Conservation (phyloP, 2,888 invertebrate genomes). For the Parnassius glacialis region DNA sequence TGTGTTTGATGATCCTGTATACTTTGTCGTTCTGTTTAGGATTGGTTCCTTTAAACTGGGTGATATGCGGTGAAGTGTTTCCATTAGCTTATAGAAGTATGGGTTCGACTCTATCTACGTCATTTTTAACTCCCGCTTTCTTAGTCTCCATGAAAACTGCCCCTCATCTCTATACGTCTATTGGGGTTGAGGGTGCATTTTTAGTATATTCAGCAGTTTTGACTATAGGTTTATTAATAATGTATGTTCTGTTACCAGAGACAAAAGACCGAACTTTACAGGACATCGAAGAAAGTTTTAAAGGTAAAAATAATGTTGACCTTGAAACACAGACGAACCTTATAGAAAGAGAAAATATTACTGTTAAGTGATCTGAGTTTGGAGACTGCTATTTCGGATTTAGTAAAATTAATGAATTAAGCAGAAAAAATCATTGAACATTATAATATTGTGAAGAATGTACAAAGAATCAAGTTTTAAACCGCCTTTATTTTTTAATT, state of each 20-base stretch:
- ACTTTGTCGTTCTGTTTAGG: conserved; percentile 70
- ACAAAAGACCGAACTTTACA: conserved; percentile 72
- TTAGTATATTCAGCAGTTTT: conserved; percentile 65
- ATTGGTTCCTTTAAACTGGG: conserved; percentile 71
- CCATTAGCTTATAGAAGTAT: conserved; percentile 72
- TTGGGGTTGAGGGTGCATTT: conserved; percentile 72
- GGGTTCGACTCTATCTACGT: conserved; percentile 69
- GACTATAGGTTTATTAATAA: conserved; percentile 56
- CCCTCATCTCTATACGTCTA: conserved; percentile 66
- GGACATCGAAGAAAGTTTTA: conserved; percentile 73
- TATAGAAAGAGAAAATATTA: conserved; percentile 46
- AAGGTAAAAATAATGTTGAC: conserved; percentile 54
- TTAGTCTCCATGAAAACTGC: conserved; percentile 76
- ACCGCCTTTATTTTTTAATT: too few relatives aligned
- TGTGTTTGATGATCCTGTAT: conserved; percentile 65
- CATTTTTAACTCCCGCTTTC: conserved; percentile 69
- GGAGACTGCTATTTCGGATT: not conserved
- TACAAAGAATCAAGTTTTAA: conserved; percentile 14
- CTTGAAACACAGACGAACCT: conserved; percentile 63
- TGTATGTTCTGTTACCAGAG: conserved; percentile 66
- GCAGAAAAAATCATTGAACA: not conserved
- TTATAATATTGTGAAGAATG: conserved; percentile 4
- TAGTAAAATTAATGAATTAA: not conserved
- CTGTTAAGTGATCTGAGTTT: conserved; percentile 19
- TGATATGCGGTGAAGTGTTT: conserved; percentile 74